Conservation (phyloP, 1,140 invertebrate species). For the Drosophila novamexicana region DNA sequence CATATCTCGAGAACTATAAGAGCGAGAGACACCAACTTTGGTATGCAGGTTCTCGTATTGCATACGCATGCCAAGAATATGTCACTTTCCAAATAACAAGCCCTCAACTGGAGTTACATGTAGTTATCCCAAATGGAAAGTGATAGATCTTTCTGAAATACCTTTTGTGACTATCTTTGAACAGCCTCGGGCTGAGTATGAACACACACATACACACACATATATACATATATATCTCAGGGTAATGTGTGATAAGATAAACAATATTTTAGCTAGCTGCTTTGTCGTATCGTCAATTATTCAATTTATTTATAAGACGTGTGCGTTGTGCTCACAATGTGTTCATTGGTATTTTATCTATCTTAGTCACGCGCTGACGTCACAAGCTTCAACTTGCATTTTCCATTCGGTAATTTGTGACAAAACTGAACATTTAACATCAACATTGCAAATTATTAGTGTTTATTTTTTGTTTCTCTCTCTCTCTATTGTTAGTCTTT, state of each 20-base stretch:
- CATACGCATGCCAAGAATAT: too few species aligned
- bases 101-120: too few species aligned
- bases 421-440: constrained; percentile 11
- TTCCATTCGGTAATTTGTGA: constrained; percentile 8
- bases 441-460: constrained; percentile 9
- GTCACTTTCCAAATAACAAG: too few species aligned
- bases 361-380: constrained; percentile 27
- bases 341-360: constrained; percentile 8
- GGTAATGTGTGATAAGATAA: constrained; percentile 62
- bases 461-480: not conserved
- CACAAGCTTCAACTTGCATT: not conserved
- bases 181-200: not conserved
- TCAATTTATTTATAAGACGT: constrained; percentile 1
- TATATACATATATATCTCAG: not conserved
- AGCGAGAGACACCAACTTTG: too few species aligned
- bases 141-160: too few species aligned
- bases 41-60: too few species aligned
- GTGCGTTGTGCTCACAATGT: too few species aligned
- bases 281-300: constrained; percentile 3
- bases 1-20: too few species aligned
- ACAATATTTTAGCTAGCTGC: constrained; percentile 20
- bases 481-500: not conserved
- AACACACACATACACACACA: not conserved
- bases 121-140: too few species aligned
- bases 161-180: not conserved